Percentiles rank a stretch among this genome's conserved stretches.
These are phyloP conservation scores for Schizotus pectinicornis DNA, from an alignment of 2,888 invertebrate genomes.

Conservation along the genomic window DNA sequence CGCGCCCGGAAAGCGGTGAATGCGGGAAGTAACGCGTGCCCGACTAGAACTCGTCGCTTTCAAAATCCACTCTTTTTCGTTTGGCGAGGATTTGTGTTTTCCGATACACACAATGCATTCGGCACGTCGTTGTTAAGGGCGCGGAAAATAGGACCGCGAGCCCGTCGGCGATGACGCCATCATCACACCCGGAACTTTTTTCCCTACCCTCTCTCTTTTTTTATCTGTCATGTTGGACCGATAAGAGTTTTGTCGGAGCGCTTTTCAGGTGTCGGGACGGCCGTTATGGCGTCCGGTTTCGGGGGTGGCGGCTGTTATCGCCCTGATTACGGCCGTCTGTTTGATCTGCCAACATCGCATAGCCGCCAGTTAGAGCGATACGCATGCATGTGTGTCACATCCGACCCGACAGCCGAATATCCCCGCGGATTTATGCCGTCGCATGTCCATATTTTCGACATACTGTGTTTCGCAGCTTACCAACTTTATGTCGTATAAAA, in stretches of 20 bases:
- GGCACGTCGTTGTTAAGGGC: slow-evolving; percentile 3
- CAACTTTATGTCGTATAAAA: slow-evolving; percentile 11
- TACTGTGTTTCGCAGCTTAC: slow-evolving; percentile 14
- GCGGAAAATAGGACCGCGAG: no score
- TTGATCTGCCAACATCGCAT: slow-evolving; percentile 27
- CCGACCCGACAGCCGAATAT: slow-evolving; percentile 18
- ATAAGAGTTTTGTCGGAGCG: slow-evolving; percentile 20
- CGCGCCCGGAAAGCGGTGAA: not conserved
- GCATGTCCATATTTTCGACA: slow-evolving; percentile 30
- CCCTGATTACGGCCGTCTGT: slow-evolving; percentile 24
- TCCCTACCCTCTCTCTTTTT: not conserved
- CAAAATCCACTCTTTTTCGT: slow-evolving; percentile 8
- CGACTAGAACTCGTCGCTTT: not conserved
- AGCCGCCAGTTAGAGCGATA: not conserved
- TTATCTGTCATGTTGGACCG: not conserved
- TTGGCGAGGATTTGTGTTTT: slow-evolving; percentile 20
- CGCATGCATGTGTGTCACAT: slow-evolving; percentile 21
- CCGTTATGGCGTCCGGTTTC: slow-evolving; percentile 27
- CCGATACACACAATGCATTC: slow-evolving; percentile 23
- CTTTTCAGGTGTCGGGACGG: slow-evolving; percentile 26
- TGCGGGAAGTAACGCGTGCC: not conserved
- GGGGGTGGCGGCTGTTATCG: slow-evolving; percentile 21
- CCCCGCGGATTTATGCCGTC: slow-evolving; percentile 31
- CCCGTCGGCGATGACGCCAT: no score
- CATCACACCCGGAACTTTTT: slow-evolving; percentile 16